Base-by-base conservation (phyloP, 2,888 invertebrate genomes). In the Hoplodrina ambigua region DNA sequence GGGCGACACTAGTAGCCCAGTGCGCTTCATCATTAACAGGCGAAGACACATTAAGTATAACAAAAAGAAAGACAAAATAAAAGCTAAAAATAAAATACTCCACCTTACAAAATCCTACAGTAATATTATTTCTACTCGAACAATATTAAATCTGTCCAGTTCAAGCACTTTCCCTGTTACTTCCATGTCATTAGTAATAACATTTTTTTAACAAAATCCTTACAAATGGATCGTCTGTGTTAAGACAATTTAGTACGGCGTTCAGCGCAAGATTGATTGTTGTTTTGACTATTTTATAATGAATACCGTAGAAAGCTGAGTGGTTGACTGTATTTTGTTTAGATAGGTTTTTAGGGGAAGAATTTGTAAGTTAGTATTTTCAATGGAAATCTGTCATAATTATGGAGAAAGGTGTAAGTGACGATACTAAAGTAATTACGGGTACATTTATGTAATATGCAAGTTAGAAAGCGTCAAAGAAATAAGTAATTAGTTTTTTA, bases 191-290 rank as follows among this genome's bases (percentile, higher is more conserved):
- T 93, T 92, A 92, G 87, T 89, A 89, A 85, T 89, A 88, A 86
- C 84, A 87, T 91, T 90, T 90, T 90, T 90, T 89, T 86, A 81
- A 87, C 86, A 78, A 90, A 88, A 88, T 86, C 86, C 86, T 86
- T 89, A 85, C 85, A 90, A 92, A 92, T 92, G 91, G 91, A 90
- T 91, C 89, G 91, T 90, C 89, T 88, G 90, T 86, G 88, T 90
- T 90, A 87, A 90, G 91, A 92, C 91, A 92, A 91, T 93, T 92
- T 92, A 90, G 88, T 86, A 79, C 79, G 82, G 88, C 87, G 88
- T 88, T 89, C 85, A 62, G 83, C 83, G 62, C 79, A 91, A 91
- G 92, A 93, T 92, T 90, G 91, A 93, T 92, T 89, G 83, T 81
- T 85, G 80, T 83, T 85, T 87, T 81, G 84, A 87, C 87, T 89